phyloP scores from a whole-genome alignment of 2,888 invertebrate species.

The Cosmopolites sordidus region DNA sequence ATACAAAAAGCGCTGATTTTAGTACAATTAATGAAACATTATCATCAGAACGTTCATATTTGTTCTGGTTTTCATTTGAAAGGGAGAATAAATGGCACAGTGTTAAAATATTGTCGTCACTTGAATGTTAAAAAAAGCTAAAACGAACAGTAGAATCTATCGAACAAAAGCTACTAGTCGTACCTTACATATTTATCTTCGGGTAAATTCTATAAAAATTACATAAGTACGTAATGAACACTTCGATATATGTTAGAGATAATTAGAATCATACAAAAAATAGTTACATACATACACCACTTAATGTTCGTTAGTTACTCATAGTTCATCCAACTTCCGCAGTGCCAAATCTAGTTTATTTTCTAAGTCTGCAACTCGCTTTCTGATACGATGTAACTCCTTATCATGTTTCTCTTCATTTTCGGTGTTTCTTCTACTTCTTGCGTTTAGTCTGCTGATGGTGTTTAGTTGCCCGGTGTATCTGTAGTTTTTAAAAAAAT shows the following conservation, averaged over 20 bases:
- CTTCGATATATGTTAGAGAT: too few relatives aligned
- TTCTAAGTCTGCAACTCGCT: slow-evolving; percentile 21
- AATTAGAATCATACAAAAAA: too few relatives aligned
- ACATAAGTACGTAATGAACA: too few relatives aligned
- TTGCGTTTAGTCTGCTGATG: slow-evolving; percentile 42
- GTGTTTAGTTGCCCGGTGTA: slow-evolving; percentile 44
- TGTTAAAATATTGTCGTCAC: too few relatives aligned
- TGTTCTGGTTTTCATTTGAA: too few relatives aligned
- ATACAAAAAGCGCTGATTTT: neutral
- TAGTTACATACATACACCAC: too few relatives aligned
- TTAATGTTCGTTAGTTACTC: neutral
- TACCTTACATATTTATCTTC: too few relatives aligned
- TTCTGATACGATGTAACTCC: slow-evolving; percentile 18
- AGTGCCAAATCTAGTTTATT: slow-evolving; percentile 18
- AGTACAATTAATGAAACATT: neutral
- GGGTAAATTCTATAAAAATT: too few relatives aligned
- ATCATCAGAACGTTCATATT: neutral
- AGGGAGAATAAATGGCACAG: neutral
- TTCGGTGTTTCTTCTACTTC: slow-evolving; percentile 39
- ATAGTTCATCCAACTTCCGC: slow-evolving; percentile 17
- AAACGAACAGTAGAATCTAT: too few relatives aligned
- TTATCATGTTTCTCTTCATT: slow-evolving; percentile 18
- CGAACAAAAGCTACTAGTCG: too few relatives aligned
- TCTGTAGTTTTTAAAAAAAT: slow-evolving; percentile 20
- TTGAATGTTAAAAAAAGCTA: too few relatives aligned